Percentiles rank a stretch among this genome's conserved stretches.
These are phyloP conservation scores for Drosophila austrosaltans DNA, from an alignment of 2,888 invertebrate genomes.

Conservation along the genomic window DNA sequence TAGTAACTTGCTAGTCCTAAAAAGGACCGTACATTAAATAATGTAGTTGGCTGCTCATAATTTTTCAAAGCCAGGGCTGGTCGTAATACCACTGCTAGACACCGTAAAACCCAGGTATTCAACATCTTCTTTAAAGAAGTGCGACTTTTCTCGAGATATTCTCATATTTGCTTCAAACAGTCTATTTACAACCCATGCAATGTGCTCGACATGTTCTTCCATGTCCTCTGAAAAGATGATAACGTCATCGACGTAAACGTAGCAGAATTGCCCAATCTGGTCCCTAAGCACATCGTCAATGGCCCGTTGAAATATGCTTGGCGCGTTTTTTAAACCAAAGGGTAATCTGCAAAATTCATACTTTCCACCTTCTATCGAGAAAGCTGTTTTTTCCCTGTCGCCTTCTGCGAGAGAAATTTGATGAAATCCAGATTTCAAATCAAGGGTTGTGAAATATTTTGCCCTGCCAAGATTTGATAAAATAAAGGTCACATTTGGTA, in stretches of 20 bases:
- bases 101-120: too few species aligned
- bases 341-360: too few species aligned
- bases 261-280: background rate
- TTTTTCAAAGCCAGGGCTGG: too few species aligned
- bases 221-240: conserved; percentile 14
- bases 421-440: conserved; percentile 1
- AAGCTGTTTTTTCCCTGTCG: conserved; percentile 26
- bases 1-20: too few species aligned
- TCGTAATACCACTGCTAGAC: too few species aligned
- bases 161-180: background rate
- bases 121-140: too few species aligned
- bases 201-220: conserved; percentile 8
- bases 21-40: too few species aligned
- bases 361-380: background rate
- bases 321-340: too few species aligned
- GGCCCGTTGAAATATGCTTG: too few species aligned
- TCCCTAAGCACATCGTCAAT: too few species aligned
- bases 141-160: background rate
- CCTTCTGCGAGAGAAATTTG: conserved; percentile 17
- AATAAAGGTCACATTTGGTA: too few species aligned
- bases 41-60: too few species aligned
- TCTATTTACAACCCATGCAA: conserved; percentile 7
- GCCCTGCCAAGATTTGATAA: background rate
- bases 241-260: conserved; percentile 29
- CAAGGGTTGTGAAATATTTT: background rate